Evolutionary conservation across 2,797 vertebrate species (phyloP).

Genomic region (Lacerta agilis): DNA sequence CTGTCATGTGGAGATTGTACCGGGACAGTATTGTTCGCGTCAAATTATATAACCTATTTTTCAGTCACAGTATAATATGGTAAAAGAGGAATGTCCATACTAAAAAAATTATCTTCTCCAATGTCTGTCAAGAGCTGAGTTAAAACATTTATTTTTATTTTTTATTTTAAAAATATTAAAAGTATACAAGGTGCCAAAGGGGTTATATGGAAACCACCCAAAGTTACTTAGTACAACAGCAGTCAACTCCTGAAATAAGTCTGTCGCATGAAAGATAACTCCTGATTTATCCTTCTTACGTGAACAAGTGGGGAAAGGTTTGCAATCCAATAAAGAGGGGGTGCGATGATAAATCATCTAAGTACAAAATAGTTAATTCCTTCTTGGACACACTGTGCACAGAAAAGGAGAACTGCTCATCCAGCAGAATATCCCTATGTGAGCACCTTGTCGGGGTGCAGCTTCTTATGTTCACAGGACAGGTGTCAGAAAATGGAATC

Average conservation of each 20-base stretch:
- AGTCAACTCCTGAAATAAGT: constrained; percentile 42
- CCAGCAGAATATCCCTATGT: not conserved
- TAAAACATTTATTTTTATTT: not conserved
- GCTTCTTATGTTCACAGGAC: not conserved
- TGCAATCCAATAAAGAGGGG: constrained; percentile 35
- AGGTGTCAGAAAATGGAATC: not conserved
- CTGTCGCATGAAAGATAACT: constrained; percentile 33
- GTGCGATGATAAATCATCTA: constrained; percentile 17
- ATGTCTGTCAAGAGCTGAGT: constrained; percentile 30
- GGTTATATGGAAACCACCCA: not conserved
- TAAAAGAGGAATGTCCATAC: constrained; percentile 20
- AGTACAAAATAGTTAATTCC: constrained; percentile 28
- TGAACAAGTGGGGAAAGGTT: constrained; percentile 41
- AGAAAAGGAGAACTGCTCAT: not conserved
- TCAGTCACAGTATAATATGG: constrained; percentile 27
- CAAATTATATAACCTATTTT: not conserved
- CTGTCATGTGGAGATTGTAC: not conserved
- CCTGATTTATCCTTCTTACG: not conserved
- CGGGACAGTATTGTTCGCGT: not conserved
- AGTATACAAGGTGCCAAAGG: not conserved
- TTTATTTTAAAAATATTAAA: not conserved
- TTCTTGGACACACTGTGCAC: not conserved
- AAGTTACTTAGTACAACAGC: not conserved
- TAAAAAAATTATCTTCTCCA: constrained; percentile 41
- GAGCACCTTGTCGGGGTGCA: no score